A percentile compares a stretch with the other conserved stretches of the same genome.
Conservation (phyloP, 2,797 vertebrate species). For the Crocodylus rhombifer region DNA sequence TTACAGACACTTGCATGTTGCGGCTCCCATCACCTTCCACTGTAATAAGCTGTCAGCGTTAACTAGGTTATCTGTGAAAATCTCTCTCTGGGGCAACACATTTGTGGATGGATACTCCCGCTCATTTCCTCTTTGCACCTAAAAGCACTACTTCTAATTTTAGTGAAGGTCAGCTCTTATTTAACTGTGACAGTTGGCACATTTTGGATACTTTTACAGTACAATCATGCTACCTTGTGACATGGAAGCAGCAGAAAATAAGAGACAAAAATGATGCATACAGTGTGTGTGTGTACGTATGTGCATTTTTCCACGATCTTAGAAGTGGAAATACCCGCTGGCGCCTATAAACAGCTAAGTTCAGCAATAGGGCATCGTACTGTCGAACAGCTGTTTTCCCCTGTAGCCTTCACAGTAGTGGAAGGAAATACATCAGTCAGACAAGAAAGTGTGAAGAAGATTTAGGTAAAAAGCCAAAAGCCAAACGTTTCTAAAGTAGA, state of each 20-base stretch:
- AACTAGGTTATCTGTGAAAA: not conserved
- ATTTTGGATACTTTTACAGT: not conserved
- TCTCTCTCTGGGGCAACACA: not conserved
- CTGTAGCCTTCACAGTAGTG: slow-evolving; percentile 54
- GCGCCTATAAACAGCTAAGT: slow-evolving; percentile 69
- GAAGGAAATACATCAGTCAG: slow-evolving; percentile 76
- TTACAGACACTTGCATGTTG: not conserved
- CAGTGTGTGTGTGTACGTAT: not conserved
- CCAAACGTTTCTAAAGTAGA: slow-evolving; percentile 54
- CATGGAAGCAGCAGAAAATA: slow-evolving; percentile 4
- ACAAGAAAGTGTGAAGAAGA: slow-evolving; percentile 70
- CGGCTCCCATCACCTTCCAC: fast-evolving
- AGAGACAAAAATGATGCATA: slow-evolving; percentile 40
- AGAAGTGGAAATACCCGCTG: slow-evolving; percentile 71
- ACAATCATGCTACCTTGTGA: not conserved
- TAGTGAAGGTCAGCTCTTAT: not conserved
- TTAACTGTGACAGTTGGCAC: not conserved
- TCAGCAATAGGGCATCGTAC: slow-evolving; percentile 65
- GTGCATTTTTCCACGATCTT: slow-evolving; percentile 43
- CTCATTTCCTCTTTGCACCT: not conserved
- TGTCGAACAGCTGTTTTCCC: slow-evolving; percentile 66
- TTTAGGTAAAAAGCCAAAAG: slow-evolving; percentile 36
- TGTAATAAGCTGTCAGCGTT: not conserved
- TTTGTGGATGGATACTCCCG: fast-evolving
- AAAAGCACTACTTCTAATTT: not conserved